Percentiles rank a stretch among this genome's conserved stretches.
Conservation (phyloP, 2,113 vertebrate genomes). For the Dromiciops gliroides region DNA sequence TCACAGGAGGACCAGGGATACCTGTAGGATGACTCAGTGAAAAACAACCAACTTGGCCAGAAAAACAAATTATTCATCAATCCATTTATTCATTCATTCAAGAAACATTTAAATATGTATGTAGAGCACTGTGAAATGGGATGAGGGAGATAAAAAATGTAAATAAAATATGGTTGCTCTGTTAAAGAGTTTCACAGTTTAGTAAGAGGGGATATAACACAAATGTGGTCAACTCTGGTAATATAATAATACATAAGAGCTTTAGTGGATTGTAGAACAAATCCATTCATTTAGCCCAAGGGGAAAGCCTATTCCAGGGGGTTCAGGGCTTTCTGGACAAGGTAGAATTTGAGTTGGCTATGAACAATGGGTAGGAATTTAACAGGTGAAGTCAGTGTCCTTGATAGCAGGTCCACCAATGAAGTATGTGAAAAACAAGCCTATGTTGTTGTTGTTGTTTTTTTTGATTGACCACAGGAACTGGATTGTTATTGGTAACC, state of each 20-base stretch:
- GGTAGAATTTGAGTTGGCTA: background rate
- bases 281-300: background rate
- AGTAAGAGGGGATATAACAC: background rate
- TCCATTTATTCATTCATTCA: background rate
- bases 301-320: background rate
- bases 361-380: background rate
- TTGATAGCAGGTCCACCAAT: background rate
- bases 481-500: conserved; percentile 50
- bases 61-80: conserved; percentile 21
- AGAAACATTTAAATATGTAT: background rate
- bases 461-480: conserved; percentile 61
- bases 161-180: background rate
- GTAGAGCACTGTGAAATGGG: background rate
- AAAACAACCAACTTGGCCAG: background rate
- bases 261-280: background rate
- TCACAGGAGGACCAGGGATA: background rate
- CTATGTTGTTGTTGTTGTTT: background rate
- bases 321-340: background rate
- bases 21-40: background rate
- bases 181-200: background rate
- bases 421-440: background rate
- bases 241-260: background rate
- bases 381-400: background rate
- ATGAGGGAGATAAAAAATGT: background rate
- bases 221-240: background rate